These are phyloP conservation scores for Rhagonycha fulva DNA, from an alignment of 2,888 invertebrate genomes.

Conservation along the genomic window DNA sequence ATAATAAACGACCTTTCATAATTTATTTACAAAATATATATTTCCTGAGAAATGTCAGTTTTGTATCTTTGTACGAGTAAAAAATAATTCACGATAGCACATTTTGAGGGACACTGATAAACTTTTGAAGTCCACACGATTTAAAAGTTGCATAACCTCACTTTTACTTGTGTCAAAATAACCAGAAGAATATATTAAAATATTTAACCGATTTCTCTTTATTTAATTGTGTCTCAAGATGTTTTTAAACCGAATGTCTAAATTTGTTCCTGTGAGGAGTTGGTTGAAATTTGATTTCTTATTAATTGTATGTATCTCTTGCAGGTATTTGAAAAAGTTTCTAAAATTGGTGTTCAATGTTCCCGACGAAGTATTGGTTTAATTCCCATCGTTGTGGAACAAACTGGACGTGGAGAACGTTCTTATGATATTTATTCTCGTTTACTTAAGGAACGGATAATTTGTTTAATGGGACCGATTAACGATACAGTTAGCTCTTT, in stretches of 20 bases:
- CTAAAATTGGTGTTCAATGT: neutral
- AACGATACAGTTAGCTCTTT: slow-evolving; percentile 89
- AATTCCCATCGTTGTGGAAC: slow-evolving; percentile 97
- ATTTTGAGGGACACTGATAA: neutral
- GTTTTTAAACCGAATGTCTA: neutral
- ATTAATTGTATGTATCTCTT: neutral
- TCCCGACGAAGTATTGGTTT: slow-evolving; percentile 13
- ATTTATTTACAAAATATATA: no score
- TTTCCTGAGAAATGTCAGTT: no score
- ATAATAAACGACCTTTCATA: no score
- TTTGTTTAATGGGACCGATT: slow-evolving; percentile 97
- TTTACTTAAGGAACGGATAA: slow-evolving; percentile 93
- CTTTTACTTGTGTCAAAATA: neutral
- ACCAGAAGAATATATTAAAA: neutral
- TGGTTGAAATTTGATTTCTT: neutral
- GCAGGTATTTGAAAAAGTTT: neutral
- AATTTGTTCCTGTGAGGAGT: neutral
- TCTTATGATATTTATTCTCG: slow-evolving; percentile 98
- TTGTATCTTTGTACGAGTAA: no score
- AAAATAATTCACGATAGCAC: no score
- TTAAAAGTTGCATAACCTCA: neutral
- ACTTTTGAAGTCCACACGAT: neutral
- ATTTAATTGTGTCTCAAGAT: neutral
- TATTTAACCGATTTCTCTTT: neutral
- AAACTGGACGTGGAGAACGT: slow-evolving; percentile 95